These are phyloP conservation scores for Cerastis rubricosa DNA, from an alignment of 2,888 invertebrate species.

Conservation along the genomic window DNA sequence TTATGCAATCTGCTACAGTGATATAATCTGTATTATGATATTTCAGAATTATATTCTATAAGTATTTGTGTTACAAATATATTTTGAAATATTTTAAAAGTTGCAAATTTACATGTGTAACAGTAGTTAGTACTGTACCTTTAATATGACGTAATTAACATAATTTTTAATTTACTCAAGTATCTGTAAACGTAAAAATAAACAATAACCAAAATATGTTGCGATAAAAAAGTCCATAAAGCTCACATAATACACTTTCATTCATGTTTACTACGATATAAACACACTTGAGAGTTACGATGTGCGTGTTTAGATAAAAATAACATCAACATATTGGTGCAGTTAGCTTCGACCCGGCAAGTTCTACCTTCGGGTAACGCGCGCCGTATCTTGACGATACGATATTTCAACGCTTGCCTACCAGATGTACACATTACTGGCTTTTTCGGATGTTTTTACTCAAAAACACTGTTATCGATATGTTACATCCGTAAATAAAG, in stretches of 20 bases:
- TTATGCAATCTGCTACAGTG: neutral
- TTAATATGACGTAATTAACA: neutral
- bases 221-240: constrained; percentile 62
- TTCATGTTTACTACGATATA: constrained; percentile 68
- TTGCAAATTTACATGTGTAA: neutral
- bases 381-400: constrained; percentile 51
- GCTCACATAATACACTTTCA: constrained; percentile 60
- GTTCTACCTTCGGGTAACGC: constrained; percentile 15
- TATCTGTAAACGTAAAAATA: constrained; percentile 22
- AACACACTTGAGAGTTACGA: constrained; percentile 70
- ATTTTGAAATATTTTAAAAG: neutral
- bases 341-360: constrained; percentile 30
- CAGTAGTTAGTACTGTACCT: neutral
- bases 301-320: constrained; percentile 70
- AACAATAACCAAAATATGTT: constrained; percentile 45
- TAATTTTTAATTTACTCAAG: constrained; percentile 38
- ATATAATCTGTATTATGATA: neutral
- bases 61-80: neutral
- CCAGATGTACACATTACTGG: constrained; percentile 66
- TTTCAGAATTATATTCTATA: neutral
- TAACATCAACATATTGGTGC: constrained; percentile 64
- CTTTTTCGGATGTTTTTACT: constrained; percentile 63
- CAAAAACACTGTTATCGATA: constrained; percentile 64
- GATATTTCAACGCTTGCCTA: constrained; percentile 63
- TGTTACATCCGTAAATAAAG: constrained; percentile 66